These are phyloP conservation scores for Halcyon leucocephala DNA, from an alignment of 2,797 vertebrate genomes.

Conservation along the genomic window DNA sequence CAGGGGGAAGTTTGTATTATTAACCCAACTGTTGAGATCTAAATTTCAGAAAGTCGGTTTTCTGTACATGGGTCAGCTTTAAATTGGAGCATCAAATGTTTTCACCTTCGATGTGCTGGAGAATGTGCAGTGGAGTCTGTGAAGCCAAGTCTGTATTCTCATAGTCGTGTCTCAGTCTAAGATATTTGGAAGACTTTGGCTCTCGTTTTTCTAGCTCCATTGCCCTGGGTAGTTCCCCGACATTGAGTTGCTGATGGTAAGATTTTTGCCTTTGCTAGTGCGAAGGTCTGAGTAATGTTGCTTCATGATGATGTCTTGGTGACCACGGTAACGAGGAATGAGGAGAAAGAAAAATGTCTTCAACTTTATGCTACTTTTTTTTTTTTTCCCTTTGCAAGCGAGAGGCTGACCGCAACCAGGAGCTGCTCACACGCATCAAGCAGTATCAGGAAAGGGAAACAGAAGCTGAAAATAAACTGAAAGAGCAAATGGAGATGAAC, in stretches of 20 bases:
- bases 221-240: not conserved
- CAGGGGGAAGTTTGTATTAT: not conserved
- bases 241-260: not conserved
- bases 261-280: not conserved
- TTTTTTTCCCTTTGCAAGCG: constrained; percentile 76
- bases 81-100: not conserved
- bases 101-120: not conserved
- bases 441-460: constrained; percentile 87
- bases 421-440: constrained; percentile 85
- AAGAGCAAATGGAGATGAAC: constrained; percentile 85
- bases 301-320: not conserved
- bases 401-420: constrained; percentile 90
- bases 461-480: constrained; percentile 79
- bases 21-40: not conserved
- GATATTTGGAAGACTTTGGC: not conserved
- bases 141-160: not conserved
- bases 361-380: not conserved
- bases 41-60: not conserved
- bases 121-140: not conserved
- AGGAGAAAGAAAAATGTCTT: not conserved
- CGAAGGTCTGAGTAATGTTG: not conserved
- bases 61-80: not conserved
- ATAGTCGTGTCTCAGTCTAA: not conserved
- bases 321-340: not conserved
- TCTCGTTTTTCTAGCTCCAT: not conserved